Evolutionary conservation across 2,888 invertebrate genomes (phyloP), one percentile per base, ranked within the genome.

Genomic region (Mythimna lalbum): DNA sequence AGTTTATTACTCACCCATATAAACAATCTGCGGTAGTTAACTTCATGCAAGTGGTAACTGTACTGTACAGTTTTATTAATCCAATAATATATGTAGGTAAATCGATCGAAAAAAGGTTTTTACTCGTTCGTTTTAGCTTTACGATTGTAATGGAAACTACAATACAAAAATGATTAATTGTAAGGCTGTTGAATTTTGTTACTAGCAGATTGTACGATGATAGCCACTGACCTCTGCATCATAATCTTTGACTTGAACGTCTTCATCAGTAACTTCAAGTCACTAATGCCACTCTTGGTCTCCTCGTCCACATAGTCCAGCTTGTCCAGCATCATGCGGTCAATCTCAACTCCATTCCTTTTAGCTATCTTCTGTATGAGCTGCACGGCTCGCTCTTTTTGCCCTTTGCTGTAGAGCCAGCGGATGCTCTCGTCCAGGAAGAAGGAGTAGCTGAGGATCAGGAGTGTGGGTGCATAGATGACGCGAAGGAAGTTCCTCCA

Each of bases 371-470:
- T 95, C 56, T 93, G 89, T 62, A 95, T 94, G 0, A 95, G 85
- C 27, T 83, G 81, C 0, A 92, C 87, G 0, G 93, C 95, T 76
- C 87, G 87, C 5, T 92, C 90, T 63, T 88, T 90, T 72, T 92
- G 90, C 0, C 96, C 95, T 80, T 95, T 95, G 83, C 94, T 95
- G 86, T 93, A 93, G 2, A 96, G 86, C 95, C 96, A 96, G 9
- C 95, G 90, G 65, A 95, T 92, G 86, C 95, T 96, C 81, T 96
- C 95, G 64, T 95, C 95, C 7, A 96, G 86, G 82, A 92, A 93
- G 80, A 95, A 90, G 17, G 93, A 91, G 86, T 95, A 95, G 2
- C 90, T 87, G 19, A 94, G 87, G 27, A 95, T 90, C 67, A 95
- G 81, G 2, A 95, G 90, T 0, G 95, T 92, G 0, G 95, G 95